Evolutionary conservation across 2,888 invertebrate species (phyloP).

Genomic region (Campoplex capitator): DNA sequence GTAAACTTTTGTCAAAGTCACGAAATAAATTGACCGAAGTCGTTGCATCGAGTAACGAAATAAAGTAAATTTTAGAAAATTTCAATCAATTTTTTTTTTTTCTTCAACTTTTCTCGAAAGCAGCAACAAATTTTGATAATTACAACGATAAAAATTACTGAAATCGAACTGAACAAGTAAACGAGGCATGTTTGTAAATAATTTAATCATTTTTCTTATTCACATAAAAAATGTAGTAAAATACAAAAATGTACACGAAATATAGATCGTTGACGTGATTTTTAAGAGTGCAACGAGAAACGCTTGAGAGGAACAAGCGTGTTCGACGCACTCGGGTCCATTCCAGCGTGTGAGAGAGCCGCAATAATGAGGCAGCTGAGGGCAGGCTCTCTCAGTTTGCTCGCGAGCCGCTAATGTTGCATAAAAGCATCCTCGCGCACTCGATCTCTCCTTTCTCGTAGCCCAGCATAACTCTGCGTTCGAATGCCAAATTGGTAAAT

Average conservation of each 20-base stretch:
- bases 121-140: too few species aligned
- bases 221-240: too few species aligned
- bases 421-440: slow-evolving; percentile 37
- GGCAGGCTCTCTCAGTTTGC: neutral
- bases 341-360: slow-evolving; percentile 19
- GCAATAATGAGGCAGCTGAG: slow-evolving; percentile 16
- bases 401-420: slow-evolving; percentile 41
- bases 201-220: too few species aligned
- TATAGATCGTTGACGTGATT: neutral
- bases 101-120: too few species aligned
- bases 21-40: too few species aligned
- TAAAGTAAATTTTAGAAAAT: too few species aligned
- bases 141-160: too few species aligned
- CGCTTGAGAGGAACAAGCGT: neutral
- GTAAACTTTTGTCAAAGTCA: too few species aligned
- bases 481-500: slow-evolving; percentile 15
- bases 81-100: too few species aligned
- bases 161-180: too few species aligned
- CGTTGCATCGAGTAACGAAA: too few species aligned
- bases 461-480: neutral
- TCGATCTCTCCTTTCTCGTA: slow-evolving; percentile 60
- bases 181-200: too few species aligned
- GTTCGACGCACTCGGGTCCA: slow-evolving; percentile 28
- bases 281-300: neutral
- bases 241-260: neutral